phyloP scores from a whole-genome alignment of 2,797 vertebrate genomes.

The Leptoclinus maculatus region DNA sequence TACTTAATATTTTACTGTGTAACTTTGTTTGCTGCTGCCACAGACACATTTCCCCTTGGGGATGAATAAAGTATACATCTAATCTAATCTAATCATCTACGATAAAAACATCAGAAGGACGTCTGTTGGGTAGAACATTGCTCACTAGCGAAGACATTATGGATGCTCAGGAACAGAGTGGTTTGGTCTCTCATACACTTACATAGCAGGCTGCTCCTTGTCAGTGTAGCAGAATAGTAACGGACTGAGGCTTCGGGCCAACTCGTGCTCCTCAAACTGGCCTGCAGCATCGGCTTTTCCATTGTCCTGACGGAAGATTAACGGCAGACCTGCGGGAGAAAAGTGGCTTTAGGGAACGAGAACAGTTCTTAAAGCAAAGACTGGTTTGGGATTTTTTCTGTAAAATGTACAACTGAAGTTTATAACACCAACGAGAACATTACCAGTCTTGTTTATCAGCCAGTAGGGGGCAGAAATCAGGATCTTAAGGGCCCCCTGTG shows the following conservation, averaged over 20 bases:
- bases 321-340: conserved; percentile 88
- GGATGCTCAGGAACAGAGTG: not conserved
- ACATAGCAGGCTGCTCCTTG: conserved; percentile 97
- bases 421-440: not conserved
- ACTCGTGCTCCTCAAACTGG: conserved; percentile 97
- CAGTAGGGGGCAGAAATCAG: conserved; percentile 95
- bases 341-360: not conserved
- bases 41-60: too few species aligned
- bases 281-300: conserved; percentile 92
- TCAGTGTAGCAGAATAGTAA: conserved; percentile 96
- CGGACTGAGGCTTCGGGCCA: conserved; percentile 96
- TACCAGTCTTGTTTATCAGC: conserved; percentile 98
- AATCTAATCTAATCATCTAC: too few species aligned
- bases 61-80: too few species aligned
- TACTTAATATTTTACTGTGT: too few species aligned
- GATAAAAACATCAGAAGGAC: not conserved
- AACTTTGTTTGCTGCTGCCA: too few species aligned
- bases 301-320: conserved; percentile 99
- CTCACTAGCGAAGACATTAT: not conserved
- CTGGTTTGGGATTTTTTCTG: not conserved
- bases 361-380: not conserved
- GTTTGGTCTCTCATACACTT: conserved; percentile 67
- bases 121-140: not conserved
- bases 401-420: not conserved
- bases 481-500: conserved; percentile 95